A percentile compares a stretch with the other conserved stretches of the same genome.
Evolutionary conservation across 2,113 vertebrate species (phyloP).

Genomic region (Grantiella picta): DNA sequence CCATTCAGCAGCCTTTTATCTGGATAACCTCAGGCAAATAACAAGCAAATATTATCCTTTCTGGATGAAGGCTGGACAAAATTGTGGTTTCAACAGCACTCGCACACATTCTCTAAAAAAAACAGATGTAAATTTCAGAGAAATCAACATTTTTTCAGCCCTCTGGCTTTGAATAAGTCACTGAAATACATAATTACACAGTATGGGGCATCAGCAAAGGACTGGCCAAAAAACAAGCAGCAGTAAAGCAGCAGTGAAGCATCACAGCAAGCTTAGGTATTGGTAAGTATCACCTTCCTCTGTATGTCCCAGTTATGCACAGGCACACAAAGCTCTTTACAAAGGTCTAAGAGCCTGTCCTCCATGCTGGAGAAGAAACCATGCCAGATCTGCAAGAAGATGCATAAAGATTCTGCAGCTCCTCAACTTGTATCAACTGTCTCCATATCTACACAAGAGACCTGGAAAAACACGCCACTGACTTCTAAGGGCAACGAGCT

Average conservation of each 20-base stretch:
- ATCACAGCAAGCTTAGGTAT: neutral
- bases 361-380: neutral
- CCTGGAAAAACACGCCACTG: neutral
- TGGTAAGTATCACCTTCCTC: neutral
- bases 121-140: neutral
- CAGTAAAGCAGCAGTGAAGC: neutral
- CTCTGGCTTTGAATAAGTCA: neutral
- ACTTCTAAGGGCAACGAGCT: neutral
- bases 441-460: neutral
- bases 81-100: neutral
- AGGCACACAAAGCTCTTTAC: neutral
- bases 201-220: neutral
- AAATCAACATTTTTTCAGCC: neutral
- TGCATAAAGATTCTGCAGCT: neutral
- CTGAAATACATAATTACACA: neutral
- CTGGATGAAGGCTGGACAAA: neutral
- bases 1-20: neutral
- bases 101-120: neutral
- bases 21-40: neutral
- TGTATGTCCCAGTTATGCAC: neutral
- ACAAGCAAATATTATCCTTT: neutral
- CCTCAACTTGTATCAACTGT: neutral
- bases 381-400: neutral
- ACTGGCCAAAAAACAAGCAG: neutral
- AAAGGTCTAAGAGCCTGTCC: neutral